A percentile compares a stretch with the other conserved stretches of the same genome.
Evolutionary conservation across 2,797 vertebrate species (phyloP).

Genomic region (Ibycter americanus): DNA sequence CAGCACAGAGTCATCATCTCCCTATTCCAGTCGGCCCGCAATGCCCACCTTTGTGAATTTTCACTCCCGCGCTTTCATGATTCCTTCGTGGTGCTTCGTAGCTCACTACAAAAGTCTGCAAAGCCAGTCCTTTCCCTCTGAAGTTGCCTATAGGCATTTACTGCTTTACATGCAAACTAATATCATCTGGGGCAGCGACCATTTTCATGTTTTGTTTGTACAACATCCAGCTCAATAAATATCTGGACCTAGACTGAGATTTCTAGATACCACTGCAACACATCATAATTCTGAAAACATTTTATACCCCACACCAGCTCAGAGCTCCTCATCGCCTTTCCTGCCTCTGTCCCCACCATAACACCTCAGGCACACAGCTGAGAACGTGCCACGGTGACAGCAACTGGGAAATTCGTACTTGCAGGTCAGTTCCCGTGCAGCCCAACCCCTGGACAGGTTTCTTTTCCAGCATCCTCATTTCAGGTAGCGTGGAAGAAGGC

Average conservation of each 20-base stretch:
- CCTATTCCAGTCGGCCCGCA: background rate
- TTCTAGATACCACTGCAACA: background rate
- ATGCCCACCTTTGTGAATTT: background rate
- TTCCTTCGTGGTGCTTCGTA: background rate
- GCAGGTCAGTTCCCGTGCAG: background rate
- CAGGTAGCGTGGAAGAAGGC: rapidly evolving
- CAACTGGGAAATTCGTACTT: background rate
- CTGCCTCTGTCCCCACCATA: background rate
- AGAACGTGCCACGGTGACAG: no score
- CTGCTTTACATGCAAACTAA: background rate
- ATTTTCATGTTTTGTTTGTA: background rate
- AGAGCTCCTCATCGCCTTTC: background rate
- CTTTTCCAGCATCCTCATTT: background rate
- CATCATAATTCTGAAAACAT: background rate
- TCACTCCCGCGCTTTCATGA: background rate
- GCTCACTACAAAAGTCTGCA: background rate
- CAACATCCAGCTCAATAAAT: background rate
- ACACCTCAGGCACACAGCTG: background rate
- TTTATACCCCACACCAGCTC: background rate
- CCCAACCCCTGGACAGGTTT: background rate
- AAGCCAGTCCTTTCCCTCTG: background rate
- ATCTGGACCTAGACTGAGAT: background rate
- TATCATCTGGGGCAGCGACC: background rate
- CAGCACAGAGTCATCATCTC: background rate
- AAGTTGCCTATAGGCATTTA: background rate